Conservation (phyloP, 2,113 vertebrate genomes). For the Pluvialis apricaria region DNA sequence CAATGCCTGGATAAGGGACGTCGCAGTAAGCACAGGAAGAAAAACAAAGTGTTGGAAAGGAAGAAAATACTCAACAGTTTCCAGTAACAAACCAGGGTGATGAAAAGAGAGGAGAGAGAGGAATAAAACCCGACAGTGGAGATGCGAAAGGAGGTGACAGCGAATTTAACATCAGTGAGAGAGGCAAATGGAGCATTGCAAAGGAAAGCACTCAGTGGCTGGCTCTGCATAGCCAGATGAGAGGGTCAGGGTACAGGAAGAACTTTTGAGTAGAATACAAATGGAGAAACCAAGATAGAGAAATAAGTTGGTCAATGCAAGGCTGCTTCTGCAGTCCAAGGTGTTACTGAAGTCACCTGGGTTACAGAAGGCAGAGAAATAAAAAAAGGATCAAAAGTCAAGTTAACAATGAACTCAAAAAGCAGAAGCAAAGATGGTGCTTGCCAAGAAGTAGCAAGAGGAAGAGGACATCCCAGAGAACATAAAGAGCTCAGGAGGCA, state of each 20-base stretch:
- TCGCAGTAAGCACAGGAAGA: not conserved
- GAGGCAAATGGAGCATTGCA: not conserved
- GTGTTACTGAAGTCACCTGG: not conserved
- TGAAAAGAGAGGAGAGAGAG: not conserved
- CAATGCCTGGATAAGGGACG: not conserved
- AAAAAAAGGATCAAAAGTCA: not conserved
- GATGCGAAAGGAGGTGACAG: not conserved
- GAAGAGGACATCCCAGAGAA: not conserved
- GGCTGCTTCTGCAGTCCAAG: not conserved
- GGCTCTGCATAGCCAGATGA: not conserved
- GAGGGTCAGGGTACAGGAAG: not conserved
- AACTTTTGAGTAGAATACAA: not conserved
- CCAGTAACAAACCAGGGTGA: not conserved
- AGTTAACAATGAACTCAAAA: not conserved
- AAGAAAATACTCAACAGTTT: constrained; percentile 16
- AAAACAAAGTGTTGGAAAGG: constrained; percentile 13
- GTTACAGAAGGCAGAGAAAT: not conserved
- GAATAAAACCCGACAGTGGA: not conserved
- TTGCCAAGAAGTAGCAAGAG: not conserved
- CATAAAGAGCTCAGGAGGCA: not conserved
- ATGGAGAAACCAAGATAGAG: not conserved
- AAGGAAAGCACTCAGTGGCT: not conserved
- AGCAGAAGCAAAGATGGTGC: not conserved
- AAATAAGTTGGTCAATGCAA: not conserved
- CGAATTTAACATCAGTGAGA: not conserved